phyloP scores from a whole-genome alignment of 2,113 vertebrate species.

The Ursus arctos region DNA sequence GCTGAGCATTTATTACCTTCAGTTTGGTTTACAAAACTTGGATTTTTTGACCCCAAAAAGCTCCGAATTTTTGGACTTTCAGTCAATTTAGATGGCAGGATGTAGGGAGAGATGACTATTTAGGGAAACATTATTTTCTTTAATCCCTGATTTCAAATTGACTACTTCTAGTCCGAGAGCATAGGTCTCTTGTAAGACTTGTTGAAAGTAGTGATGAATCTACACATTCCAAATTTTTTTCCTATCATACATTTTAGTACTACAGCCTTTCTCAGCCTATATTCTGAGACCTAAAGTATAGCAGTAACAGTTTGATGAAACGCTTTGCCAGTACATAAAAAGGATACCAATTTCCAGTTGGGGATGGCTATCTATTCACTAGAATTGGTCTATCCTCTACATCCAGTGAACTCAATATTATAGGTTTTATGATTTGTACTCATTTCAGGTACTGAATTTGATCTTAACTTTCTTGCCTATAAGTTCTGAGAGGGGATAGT shows the following conservation, averaged over 20 bases:
- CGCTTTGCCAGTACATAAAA: neutral
- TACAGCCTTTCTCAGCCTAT: neutral
- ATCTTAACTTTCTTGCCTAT: neutral
- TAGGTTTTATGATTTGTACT: neutral
- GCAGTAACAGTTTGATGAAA: neutral
- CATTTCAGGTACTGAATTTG: neutral
- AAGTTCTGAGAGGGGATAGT: neutral
- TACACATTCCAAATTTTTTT: neutral
- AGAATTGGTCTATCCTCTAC: neutral
- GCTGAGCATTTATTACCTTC: neutral
- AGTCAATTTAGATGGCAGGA: neutral
- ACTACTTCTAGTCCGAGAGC: neutral
- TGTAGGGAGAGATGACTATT: neutral
- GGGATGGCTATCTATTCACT: rapidly evolving
- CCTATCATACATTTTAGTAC: neutral
- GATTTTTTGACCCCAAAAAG: neutral
- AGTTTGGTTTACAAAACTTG: neutral
- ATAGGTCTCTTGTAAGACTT: neutral
- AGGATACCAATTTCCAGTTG: neutral
- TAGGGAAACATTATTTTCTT: neutral
- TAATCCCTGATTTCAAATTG: neutral
- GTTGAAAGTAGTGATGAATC: neutral
- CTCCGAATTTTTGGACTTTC: neutral
- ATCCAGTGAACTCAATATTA: neutral
- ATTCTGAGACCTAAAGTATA: neutral